Base-by-base conservation (phyloP, 1,140 invertebrate species). In the Nomia melanderi region DNA sequence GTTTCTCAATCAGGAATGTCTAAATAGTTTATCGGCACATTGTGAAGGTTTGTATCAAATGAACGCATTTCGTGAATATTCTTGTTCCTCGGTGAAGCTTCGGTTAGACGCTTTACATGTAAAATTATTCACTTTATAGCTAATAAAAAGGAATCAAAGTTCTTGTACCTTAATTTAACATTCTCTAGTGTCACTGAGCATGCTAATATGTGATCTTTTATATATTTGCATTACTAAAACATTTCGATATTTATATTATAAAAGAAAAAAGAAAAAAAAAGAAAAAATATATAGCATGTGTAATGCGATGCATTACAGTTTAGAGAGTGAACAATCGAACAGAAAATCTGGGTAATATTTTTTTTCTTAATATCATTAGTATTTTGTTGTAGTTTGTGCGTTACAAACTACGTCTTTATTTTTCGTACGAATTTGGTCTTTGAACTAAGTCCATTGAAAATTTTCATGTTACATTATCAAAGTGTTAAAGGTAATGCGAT, bases 151-250 rank as follows among this genome's bases (percentile, higher is more conserved):
- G 60, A 17, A 71, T 77, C 65, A 62, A 70, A 60, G 75, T 27
- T 27, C 39, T 69, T 54, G 67, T 77, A 71, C 57, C 66, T 62
- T 62, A 67, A 60, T 39, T 71, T 76, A 33, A 59, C 47, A 63
- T 54, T 77, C 17, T 67, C 23, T n/a, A n/a, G 47, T 44, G 31
- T 77, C 44, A 20, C 54, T 71, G 44, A 71, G 66, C 75, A 71
- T 77, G 75, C 75, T 71, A 25, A 70, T 62, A 71, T 77, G 75
- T 77, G 75, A 77, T 77, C 36, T 41, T 60, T 71, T 63, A 50
- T 77, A 59, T 76, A 59, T 62, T 6, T 62, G 33, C 31, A 41
- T 77, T 53, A 39, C 65, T 41, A 47, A 57, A 31, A 8, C 44
- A 62, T 63, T 54, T 63, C 41, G 12, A 69, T 57, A 41, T 76